These are phyloP conservation scores for Geotrupes spiniger DNA, from an alignment of 2,888 invertebrate genomes.

Conservation along the genomic window DNA sequence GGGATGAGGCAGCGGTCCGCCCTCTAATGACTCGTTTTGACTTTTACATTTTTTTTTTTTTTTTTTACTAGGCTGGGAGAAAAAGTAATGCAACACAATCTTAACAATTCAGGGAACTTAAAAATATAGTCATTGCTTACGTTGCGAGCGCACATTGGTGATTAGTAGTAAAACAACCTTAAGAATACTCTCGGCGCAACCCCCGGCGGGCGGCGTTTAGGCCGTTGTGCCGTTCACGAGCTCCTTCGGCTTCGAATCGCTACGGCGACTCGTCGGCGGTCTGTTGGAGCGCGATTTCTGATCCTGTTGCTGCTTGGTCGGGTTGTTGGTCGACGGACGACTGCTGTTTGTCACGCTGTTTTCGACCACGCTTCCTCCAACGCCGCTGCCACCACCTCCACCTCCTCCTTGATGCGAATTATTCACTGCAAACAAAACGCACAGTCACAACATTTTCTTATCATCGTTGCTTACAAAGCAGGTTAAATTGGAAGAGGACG, in stretches of 20 bases:
- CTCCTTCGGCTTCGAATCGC: slow-evolving; percentile 55
- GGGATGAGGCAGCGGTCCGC: slow-evolving; percentile 46
- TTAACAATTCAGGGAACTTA: slow-evolving; percentile 28
- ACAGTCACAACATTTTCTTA: too few species aligned
- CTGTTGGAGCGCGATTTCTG: slow-evolving; percentile 40
- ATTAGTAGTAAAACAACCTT: slow-evolving; percentile 30
- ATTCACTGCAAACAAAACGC: slow-evolving; percentile 18
- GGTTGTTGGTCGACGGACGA: slow-evolving; percentile 16
- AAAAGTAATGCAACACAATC: slow-evolving; percentile 37
- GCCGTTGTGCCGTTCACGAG: slow-evolving; percentile 65
- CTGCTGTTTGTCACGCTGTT: slow-evolving; percentile 26
- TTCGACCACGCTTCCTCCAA: slow-evolving; percentile 15
- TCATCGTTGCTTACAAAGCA: too few species aligned
- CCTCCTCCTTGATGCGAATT: slow-evolving; percentile 20
- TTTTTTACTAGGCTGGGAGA: slow-evolving; percentile 36
- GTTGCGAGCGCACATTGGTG: slow-evolving; percentile 34
- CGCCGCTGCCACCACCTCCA: slow-evolving; percentile 20
- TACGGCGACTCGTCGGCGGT: slow-evolving; percentile 43
- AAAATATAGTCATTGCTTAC: slow-evolving; percentile 26
- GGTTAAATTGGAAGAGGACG: too few species aligned
- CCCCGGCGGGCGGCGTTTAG: slow-evolving; percentile 32
- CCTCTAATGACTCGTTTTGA: slow-evolving; percentile 26
- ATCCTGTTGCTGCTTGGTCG: slow-evolving; percentile 39
- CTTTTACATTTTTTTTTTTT: background rate
- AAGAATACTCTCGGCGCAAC: slow-evolving; percentile 29